A percentile compares a stretch with the other conserved stretches of the same genome.
These are phyloP conservation scores for Volucella inflata DNA, from an alignment of 2,888 invertebrate species.

Conservation along the genomic window DNA sequence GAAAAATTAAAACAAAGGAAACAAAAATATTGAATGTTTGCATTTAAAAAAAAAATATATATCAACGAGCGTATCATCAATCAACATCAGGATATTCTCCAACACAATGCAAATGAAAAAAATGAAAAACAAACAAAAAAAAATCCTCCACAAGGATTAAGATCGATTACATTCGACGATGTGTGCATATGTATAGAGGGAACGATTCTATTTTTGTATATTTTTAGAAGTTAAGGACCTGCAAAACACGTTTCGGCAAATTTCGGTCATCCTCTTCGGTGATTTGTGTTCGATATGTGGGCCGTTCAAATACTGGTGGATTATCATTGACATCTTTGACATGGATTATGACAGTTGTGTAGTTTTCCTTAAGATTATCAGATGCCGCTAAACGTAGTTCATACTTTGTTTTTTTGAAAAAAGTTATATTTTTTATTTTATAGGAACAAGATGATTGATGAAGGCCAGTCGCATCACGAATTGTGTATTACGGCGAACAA, in stretches of 20 bases:
- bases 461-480: slow-evolving; percentile 1
- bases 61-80: slow-evolving; percentile 57
- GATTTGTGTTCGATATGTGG: slow-evolving; percentile 97
- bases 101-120: slow-evolving; percentile 45
- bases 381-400: slow-evolving; percentile 97
- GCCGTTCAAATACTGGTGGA: slow-evolving; percentile 97
- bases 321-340: slow-evolving; percentile 99
- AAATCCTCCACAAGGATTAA: slow-evolving; percentile 64
- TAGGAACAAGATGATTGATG: slow-evolving; percentile 47
- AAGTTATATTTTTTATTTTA: background rate
- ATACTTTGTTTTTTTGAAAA: slow-evolving; percentile 86
- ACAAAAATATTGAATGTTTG: slow-evolving; percentile 4
- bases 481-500: slow-evolving; percentile 29
- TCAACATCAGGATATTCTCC: slow-evolving; percentile 59
- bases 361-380: slow-evolving; percentile 98
- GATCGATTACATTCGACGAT: slow-evolving; percentile 45
- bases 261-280: slow-evolving; percentile 98
- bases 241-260: slow-evolving; percentile 95
- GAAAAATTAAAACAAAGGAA: slow-evolving; percentile 1
- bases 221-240: slow-evolving; percentile 85
- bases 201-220: slow-evolving; percentile 11
- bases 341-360: slow-evolving; percentile 97
- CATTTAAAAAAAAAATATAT: slow-evolving; percentile 37
- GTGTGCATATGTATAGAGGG: background rate
- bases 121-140: slow-evolving; percentile 10